Base-by-base conservation (phyloP, 2,888 invertebrate genomes). In the Drosophila eohydei region DNA sequence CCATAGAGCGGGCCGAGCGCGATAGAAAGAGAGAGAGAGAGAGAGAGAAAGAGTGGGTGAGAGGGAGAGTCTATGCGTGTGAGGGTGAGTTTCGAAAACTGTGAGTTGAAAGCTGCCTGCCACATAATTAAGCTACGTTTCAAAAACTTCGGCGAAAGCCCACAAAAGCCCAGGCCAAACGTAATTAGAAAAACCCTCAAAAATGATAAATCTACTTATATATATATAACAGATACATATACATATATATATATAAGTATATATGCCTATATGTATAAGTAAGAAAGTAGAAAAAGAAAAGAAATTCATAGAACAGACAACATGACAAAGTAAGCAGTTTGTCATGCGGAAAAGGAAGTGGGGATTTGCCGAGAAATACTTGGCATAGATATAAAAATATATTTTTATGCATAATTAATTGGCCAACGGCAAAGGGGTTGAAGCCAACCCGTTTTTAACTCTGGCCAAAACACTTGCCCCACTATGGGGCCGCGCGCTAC, bases 361-460 rank as follows among this genome's bases (percentile, higher is more conserved):
- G 38, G 16, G 64, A 50, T 55, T 73, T 64, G 26, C 11, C 14
- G 46, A 28, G 30, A 43, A 9, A 55, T 43, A 48, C 16, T 26
- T 28, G 28, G 32, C 21, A 34, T 26, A 56, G 30, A 58, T 46
- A 44, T 61, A 38, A 38, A 43, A 32, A 59, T 44, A 57, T 46
- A 73, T 78, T 71, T 86, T 61, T 66, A 79, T 81, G 79, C 78
- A 88, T 84, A 84, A 84, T 88, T 88, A 84, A 88, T 84, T 88
- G 82, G 55, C 70, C 57, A 16, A 36, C 30, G 16, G 28, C 32
- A n/a, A 21, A 12, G 32, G 48, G 36, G 8, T 32, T 21, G 52
- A 9, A 14, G 6, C 7, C 0, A 16, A 8, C 50, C 64, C 68
- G 55, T 54, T 78, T 72, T 50, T 26, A 62, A 34, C 67, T 64